Conservation (phyloP, 2,888 invertebrate genomes). For the Lumbricus terrestris region DNA sequence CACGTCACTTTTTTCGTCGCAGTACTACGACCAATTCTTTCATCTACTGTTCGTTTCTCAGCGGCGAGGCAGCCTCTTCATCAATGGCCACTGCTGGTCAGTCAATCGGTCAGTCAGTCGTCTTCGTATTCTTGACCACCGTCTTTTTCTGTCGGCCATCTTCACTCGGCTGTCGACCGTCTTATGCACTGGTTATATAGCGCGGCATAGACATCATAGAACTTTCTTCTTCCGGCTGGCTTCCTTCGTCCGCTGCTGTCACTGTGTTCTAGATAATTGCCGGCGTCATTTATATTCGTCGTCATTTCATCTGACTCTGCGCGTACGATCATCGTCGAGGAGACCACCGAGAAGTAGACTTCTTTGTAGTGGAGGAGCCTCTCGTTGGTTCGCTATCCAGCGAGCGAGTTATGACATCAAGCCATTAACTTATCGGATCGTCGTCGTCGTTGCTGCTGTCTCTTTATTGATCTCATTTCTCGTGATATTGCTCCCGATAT, state of each 20-base stretch:
- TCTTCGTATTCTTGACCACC: neutral
- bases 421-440: neutral
- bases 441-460: too few relatives aligned
- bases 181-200: too few relatives aligned
- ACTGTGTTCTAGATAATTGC: neutral
- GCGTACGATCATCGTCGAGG: neutral
- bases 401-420: neutral
- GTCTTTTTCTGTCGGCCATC: neutral
- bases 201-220: neutral
- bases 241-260: neutral
- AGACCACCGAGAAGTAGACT: too few relatives aligned
- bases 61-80: constrained; percentile 3
- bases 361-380: constrained; percentile 3
- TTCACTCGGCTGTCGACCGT: neutral
- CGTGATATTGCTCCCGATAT: neutral
- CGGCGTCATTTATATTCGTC: neutral
- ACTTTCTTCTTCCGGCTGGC: neutral
- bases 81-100: neutral
- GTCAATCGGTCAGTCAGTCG: neutral
- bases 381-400: too few relatives aligned
- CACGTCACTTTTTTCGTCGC: neutral
- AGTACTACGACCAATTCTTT: neutral
- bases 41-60: neutral
- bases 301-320: neutral
- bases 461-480: neutral